A percentile compares a stretch with the other conserved stretches of the same genome.
Conservation (phyloP, 2,113 vertebrate genomes). For the Emydura subglobosa region DNA sequence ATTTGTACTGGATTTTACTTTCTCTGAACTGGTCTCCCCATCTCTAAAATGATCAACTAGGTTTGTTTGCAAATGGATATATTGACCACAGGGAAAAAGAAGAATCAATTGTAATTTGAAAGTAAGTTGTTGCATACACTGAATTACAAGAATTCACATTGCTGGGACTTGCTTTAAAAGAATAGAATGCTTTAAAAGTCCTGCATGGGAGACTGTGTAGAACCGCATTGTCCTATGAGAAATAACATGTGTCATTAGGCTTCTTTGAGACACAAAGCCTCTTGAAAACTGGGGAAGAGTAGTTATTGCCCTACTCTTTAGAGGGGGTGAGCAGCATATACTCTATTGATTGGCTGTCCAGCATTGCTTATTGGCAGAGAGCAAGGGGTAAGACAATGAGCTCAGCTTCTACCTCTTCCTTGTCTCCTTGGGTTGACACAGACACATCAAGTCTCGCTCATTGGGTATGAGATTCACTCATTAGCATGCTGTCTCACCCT, state of each 20-base stretch:
- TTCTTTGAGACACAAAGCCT: slow-evolving; percentile 56
- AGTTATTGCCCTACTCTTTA: slow-evolving; percentile 61
- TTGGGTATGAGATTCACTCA: background rate
- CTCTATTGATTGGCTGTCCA: slow-evolving; percentile 58
- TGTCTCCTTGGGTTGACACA: background rate
- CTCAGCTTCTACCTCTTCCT: slow-evolving; percentile 4
- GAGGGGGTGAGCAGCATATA: slow-evolving; percentile 54
- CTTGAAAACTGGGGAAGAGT: slow-evolving; percentile 56
- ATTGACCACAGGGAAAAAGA: slow-evolving; percentile 19
- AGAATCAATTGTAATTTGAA: slow-evolving; percentile 53
- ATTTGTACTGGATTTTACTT: background rate
- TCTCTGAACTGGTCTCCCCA: background rate
- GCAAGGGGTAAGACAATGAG: background rate
- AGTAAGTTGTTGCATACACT: slow-evolving; percentile 50
- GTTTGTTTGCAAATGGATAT: background rate
- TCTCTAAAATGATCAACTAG: background rate
- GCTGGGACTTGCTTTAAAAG: slow-evolving; percentile 35
- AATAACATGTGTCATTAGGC: slow-evolving; percentile 46
- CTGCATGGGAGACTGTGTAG: background rate
- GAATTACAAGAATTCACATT: slow-evolving; percentile 45
- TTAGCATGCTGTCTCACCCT: background rate
- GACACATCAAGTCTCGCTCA: background rate
- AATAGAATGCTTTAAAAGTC: background rate
- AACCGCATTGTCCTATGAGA: slow-evolving; percentile 47
- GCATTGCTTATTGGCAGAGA: slow-evolving; percentile 46